Conservation (phyloP, 2,797 vertebrate genomes). For the Eptatretus atami region DNA sequence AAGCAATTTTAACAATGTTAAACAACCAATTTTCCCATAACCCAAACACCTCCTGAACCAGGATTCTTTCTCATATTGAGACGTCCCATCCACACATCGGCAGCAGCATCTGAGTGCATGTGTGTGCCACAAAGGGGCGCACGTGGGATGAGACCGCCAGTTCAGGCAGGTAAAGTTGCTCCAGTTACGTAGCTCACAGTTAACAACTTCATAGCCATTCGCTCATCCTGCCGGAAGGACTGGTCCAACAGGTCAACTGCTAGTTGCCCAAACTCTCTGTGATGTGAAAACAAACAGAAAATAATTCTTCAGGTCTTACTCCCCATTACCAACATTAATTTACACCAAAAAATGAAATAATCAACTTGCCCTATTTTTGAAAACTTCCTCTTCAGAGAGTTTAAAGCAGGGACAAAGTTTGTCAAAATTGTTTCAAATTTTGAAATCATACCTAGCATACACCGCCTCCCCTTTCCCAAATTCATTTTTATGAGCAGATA, state of each 20-base stretch:
- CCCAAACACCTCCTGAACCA: conserved; percentile 46
- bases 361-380: no score
- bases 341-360: no score
- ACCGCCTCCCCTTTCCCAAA: no score
- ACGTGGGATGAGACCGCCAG: conserved; percentile 58
- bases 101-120: conserved; percentile 85
- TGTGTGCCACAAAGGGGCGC: conserved; percentile 51
- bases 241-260: conserved; percentile 59
- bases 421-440: no score
- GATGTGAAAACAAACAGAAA: background rate
- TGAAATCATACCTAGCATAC: no score
- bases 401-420: no score
- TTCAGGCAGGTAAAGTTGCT: conserved; percentile 69
- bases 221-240: conserved; percentile 67
- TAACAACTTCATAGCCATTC: conserved; percentile 90
- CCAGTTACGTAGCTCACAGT: conserved; percentile 85
- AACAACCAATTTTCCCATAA: no score
- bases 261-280: conserved; percentile 70
- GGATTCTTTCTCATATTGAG: conserved; percentile 72
- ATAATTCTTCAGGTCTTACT: background rate
- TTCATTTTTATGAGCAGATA: no score
- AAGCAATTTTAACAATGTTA: no score
- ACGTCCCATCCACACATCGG: conserved; percentile 73
- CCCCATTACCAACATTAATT: background rate
- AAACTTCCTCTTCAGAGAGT: no score